Evolutionary conservation across 2,797 vertebrate species (phyloP), one percentile per base, ranked within the genome.

Genomic region (Protosalanx chinensis): DNA sequence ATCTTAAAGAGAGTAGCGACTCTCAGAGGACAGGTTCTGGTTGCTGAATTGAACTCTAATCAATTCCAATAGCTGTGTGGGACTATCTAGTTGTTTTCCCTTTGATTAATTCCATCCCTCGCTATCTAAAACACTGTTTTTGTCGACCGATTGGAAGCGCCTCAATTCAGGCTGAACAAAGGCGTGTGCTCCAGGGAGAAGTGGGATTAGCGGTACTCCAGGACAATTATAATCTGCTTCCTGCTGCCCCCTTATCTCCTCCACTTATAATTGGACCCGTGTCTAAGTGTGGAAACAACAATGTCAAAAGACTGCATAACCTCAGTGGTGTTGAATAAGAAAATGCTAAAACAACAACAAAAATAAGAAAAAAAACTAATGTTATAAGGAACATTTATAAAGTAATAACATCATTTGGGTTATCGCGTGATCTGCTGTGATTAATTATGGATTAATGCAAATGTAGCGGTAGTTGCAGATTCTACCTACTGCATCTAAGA

Each of bases 191-290:
- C 75, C 75, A 64, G 75, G 32, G 68, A 71, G 59, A 18, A 46
- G 18, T 76, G 68, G 78, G 76, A 86, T 84, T 85, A 84, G 73
- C 73, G 82, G 80, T 84, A 83, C 85, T 87, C 78, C 84, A 83
- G 78, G 82, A 84, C 80, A 79, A 85, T 79, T 83, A 80, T 81
- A 85, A 85, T 87, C 81, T 83, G 8, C 79, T 51, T 69, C 78
- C 84, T 79, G 79, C 82, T 71, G 79, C 78, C 80, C 82, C 81
- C 77, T 84, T 83, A 84, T 87, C 86, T 81, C 64, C 70, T 56
- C 59, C 73, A 46, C 41, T 46, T 27, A 51, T 85, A 86, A 86
- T 87, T 88, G 72, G 81, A 80, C 64, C 16, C 69, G 3, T 65
- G 78, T 73, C 61, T 79, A 69, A 4, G 70, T 35, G 74, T 68